phyloP scores from a whole-genome alignment of 1,140 invertebrate species.

The Zaprionus capensis region DNA sequence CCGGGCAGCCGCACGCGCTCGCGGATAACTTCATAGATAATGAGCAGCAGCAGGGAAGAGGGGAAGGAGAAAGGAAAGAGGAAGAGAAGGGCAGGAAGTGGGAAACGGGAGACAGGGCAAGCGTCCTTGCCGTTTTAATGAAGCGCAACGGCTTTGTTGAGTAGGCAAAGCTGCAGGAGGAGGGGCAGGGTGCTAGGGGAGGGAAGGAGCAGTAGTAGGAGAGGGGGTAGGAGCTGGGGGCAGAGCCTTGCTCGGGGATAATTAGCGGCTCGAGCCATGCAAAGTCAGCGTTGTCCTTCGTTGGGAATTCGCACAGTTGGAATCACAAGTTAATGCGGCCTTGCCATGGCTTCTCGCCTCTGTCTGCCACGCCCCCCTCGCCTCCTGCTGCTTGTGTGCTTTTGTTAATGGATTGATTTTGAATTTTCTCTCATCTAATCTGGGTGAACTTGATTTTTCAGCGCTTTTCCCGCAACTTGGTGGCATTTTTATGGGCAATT shows the following conservation, averaged over 20 bases:
- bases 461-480: conserved; percentile 28
- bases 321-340: conserved; percentile 81
- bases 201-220: not conserved
- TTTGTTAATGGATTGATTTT: conserved; percentile 84
- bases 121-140: conserved; percentile 80
- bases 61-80: too few relatives aligned
- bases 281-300: conserved; percentile 64
- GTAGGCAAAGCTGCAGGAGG: not conserved
- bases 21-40: conserved; percentile 76
- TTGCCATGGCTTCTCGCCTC: conserved; percentile 33
- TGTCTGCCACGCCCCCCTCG: not conserved
- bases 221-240: not conserved
- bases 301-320: conserved; percentile 83
- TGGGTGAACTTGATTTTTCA: conserved; percentile 57
- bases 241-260: conserved; percentile 55
- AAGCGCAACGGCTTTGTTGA: conserved; percentile 76
- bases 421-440: conserved; percentile 78
- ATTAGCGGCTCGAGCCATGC: conserved; percentile 75
- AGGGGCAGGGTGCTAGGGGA: not conserved
- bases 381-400: conserved; percentile 42
- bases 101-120: conserved; percentile 9
- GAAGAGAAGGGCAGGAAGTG: not conserved
- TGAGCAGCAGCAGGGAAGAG: conserved; percentile 36
- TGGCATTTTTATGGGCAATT: conserved; percentile 63
- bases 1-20: conserved; percentile 47